Evolutionary conservation across 1,140 invertebrate species (phyloP).

Genomic region (Bombyx mandarina): DNA sequence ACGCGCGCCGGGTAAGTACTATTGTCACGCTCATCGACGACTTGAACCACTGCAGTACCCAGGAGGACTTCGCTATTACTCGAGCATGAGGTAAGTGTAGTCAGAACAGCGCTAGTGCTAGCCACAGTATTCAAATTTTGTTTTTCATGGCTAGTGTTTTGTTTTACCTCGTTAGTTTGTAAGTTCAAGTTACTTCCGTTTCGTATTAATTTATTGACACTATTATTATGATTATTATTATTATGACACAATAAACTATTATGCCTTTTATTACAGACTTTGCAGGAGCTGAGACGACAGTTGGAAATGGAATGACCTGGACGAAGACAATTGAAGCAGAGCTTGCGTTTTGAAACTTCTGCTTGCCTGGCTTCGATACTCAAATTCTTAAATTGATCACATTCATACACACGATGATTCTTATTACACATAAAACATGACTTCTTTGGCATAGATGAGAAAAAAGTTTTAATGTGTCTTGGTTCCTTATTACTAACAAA

Average conservation of each 20-base stretch:
- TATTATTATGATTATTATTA: neutral
- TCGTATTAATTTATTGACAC: neutral
- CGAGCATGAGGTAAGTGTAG: neutral
- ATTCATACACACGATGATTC: slow-evolving; percentile 9
- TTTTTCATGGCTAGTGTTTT: neutral
- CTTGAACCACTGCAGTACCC: slow-evolving; percentile 1
- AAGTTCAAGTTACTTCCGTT: neutral
- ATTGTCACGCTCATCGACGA: slow-evolving; percentile 1
- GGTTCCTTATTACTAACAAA: slow-evolving; percentile 2
- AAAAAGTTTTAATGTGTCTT: slow-evolving; percentile 7
- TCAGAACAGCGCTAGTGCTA: neutral
- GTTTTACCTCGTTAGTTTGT: neutral
- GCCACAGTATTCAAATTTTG: neutral
- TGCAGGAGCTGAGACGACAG: slow-evolving; percentile 8
- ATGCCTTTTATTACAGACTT: slow-evolving; percentile 5
- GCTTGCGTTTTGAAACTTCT: slow-evolving; percentile 5
- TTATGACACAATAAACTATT: slow-evolving; percentile 9
- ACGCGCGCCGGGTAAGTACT: slow-evolving; percentile 2
- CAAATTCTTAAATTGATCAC: slow-evolving; percentile 5
- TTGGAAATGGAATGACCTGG: neutral
- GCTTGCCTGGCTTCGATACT: slow-evolving; percentile 1
- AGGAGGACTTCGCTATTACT: slow-evolving; percentile 1
- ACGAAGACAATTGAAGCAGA: slow-evolving; percentile 10
- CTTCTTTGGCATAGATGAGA: slow-evolving; percentile 2
- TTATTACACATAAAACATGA: slow-evolving; percentile 8